Evolutionary conservation across 2,113 vertebrate species (phyloP), one percentile per base, ranked within the genome.

Genomic region (Pristiophorus japonicus): DNA sequence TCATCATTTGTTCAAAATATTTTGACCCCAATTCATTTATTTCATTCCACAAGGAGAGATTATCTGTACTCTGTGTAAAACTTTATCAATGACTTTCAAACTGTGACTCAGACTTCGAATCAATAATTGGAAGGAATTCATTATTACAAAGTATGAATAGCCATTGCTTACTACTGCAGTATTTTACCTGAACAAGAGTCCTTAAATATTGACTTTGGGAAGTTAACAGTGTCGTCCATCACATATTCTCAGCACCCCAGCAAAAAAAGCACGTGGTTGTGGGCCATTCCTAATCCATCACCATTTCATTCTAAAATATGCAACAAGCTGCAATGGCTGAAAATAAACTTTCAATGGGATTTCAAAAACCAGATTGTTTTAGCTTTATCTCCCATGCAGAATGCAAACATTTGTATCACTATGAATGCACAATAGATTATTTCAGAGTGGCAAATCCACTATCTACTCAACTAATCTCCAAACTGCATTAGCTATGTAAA

Each of bases 11-110:
- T 90, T 14, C 34, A 59, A 81, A 90, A 51, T 59, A 90, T 62
- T 90, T 90, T 90, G 47, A 90, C 59, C 87, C 30, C 51, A 42
- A 81, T 20, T 81, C 38, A 59, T 51, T 59, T 34, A 18, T 42
- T 34, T 34, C 47, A 51, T 30, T 34, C 45, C 51, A 90, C 47
- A 62, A 59, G 55, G 87, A 62, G 27, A 22, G 14, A 81, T 81
- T 81, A 81, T 42, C 38, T 90, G 45, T 16, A 90, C 87, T 59
- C 2, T 4, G 27, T 4, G 27, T 62, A 34, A 90, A 90, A 51
- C 30, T 90, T 90, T 90, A 90, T n/a, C 87, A 59, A 34, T 85
- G 42, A 24, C 51, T 90, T 90, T 90, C 87, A 59, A 85, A 85
- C 81, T 18, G 38, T 42, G 14, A 38, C 81, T 85, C 18, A 42